Evolutionary conservation across 1,140 invertebrate species (phyloP), one percentile per base, ranked within the genome.

Genomic region (Achroia grisella): DNA sequence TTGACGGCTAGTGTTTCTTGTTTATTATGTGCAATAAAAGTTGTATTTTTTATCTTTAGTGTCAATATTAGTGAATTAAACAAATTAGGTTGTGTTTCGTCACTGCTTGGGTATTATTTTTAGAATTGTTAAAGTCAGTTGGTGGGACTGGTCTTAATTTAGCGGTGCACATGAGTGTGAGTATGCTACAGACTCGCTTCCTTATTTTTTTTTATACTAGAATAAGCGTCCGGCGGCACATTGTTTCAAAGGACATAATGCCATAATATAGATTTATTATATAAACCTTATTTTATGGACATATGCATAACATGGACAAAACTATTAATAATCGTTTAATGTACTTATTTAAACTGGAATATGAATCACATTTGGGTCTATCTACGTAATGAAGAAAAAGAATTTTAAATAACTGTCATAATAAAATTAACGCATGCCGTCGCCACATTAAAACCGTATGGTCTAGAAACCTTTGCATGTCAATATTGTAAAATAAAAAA

Each of bases 81-180:
- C 35, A 62, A 76, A 66, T 56, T 76, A 75, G 74, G 63, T 77
- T 75, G 63, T 62, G 63, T 68, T 76, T 69, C 63, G 68, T 71
- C 70, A 71, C 44, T 62, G 62, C 62, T 37, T 59, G 44, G 59
- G 58, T 56, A 62, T 68, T 82, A 82, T 82, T 82, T 82, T 76
- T 82, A 82, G 75, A 66, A 51, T 64, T 78, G 72, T 75, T 73
- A 69, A 76, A 70, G 68, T 37, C 62, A 59, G 58, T 62, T 70
- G 54, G 65, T 71, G 58, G 71, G 71, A 56, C 61, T 57, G 72
- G 52, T 82, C 78, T 82, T 79, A 79, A 79, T 76, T 78, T 82
- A 82, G 75, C 68, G 48, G 62, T 73, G 68, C 66, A 68, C 58
- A 67, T 59, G 52, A 67, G 63, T 79, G 71, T 79, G 63, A 75